A percentile compares a stretch with the other conserved stretches of the same genome.
phyloP scores from a whole-genome alignment of 2,888 invertebrate species.

The Horisme vitalbata region DNA sequence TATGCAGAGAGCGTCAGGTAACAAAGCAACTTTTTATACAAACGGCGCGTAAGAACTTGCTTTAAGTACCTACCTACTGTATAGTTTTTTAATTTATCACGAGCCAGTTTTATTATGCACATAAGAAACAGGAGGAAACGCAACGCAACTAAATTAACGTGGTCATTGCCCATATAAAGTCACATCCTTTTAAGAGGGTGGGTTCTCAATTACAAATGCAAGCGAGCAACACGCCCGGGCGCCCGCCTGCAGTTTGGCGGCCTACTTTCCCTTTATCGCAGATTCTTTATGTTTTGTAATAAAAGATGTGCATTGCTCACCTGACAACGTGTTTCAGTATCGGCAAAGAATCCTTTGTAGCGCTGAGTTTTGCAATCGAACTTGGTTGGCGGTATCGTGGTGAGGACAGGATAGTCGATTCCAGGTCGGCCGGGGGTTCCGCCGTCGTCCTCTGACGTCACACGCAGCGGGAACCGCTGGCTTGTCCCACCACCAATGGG shows the following conservation, averaged over 20 bases:
- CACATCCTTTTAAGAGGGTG: constrained; percentile 35
- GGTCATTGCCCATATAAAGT: constrained; percentile 30
- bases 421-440: constrained; percentile 87
- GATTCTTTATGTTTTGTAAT: constrained; percentile 6
- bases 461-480: constrained; percentile 66
- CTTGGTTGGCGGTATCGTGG: constrained; percentile 88
- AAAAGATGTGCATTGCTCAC: constrained; percentile 58
- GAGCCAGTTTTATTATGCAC: constrained; percentile 15
- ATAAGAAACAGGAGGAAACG: constrained; percentile 11
- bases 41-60: constrained; percentile 1
- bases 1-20: too few species aligned
- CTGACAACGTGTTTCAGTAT: constrained; percentile 93
- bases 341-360: constrained; percentile 95
- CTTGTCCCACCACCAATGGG: constrained; percentile 52
- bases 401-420: constrained; percentile 90
- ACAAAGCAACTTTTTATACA: constrained; percentile 3
- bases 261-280: constrained; percentile 37
- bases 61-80: too few species aligned
- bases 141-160: constrained; percentile 25
- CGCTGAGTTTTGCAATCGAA: constrained; percentile 93
- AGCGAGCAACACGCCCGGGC: constrained; percentile 19
- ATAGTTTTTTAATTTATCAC: constrained; percentile 4
- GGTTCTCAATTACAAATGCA: constrained; percentile 39
- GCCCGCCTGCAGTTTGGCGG: constrained; percentile 33
- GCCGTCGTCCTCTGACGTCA: constrained; percentile 79